Conservation (phyloP, 2,888 invertebrate genomes). For the Archips crataeganus region DNA sequence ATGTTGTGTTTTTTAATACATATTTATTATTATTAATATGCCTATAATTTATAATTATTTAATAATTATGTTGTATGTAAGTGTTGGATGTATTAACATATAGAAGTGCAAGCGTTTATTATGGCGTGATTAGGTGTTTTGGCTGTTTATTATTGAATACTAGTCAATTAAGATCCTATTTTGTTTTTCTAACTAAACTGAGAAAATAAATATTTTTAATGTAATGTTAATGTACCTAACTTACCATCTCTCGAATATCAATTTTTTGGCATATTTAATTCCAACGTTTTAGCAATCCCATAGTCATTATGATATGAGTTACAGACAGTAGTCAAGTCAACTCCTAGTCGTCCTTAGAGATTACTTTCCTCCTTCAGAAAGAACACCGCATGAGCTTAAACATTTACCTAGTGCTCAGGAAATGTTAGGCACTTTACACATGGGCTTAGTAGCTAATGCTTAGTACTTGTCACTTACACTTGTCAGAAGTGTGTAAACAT, state of each 20-base stretch:
- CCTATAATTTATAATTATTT: background rate
- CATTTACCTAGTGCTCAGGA: no score
- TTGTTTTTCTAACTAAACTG: background rate
- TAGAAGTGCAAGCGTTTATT: background rate
- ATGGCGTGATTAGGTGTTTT: background rate
- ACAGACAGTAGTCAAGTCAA: no score
- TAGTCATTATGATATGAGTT: no score
- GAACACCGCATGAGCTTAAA: no score
- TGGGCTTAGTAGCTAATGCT: no score
- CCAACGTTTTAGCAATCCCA: background rate
- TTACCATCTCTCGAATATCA: background rate
- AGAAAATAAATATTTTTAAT: background rate
- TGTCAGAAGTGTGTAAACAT: no score
- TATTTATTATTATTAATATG: background rate
- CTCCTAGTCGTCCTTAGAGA: no score
- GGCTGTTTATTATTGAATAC: conserved; percentile 3
- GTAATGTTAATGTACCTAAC: background rate
- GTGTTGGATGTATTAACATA: background rate
- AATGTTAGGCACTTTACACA: no score
- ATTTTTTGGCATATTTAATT: background rate
- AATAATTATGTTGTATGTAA: background rate
- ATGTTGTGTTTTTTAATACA: background rate
- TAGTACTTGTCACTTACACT: no score
- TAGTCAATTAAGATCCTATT: background rate
- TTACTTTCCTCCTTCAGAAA: no score